Conservation (phyloP, 2,113 vertebrate genomes). For the Trematomus loennbergii region DNA sequence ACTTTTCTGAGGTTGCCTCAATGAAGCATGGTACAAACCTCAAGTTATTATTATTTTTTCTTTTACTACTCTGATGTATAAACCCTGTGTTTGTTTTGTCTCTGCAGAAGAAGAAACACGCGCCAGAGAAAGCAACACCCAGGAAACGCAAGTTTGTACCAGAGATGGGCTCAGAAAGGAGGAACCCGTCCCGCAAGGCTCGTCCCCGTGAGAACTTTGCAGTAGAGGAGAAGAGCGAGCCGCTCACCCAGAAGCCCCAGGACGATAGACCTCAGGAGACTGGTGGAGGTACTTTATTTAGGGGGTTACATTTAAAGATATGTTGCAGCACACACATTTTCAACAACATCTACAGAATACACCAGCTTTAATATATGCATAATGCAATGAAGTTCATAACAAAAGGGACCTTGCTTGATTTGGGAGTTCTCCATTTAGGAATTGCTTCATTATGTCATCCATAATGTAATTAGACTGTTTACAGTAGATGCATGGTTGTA, state of each 20-base stretch:
- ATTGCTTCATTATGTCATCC: too few species aligned
- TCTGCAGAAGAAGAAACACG: slow-evolving; percentile 82
- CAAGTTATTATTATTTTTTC: neutral
- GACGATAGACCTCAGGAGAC: slow-evolving; percentile 81
- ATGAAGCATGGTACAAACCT: too few species aligned
- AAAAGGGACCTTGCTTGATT: too few species aligned
- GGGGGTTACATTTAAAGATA: too few species aligned
- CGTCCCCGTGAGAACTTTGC: slow-evolving; percentile 94
- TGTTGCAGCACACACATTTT: too few species aligned
- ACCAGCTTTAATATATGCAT: too few species aligned
- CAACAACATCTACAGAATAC: too few species aligned
- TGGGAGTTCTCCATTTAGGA: too few species aligned
- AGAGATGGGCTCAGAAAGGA: slow-evolving; percentile 84
- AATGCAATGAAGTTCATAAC: too few species aligned
- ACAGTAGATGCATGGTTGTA: neutral
- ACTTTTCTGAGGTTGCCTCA: too few species aligned
- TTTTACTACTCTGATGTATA: neutral
- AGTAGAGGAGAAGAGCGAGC: slow-evolving; percentile 85
- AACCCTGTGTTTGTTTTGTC: neutral
- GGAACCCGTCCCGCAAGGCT: slow-evolving; percentile 93
- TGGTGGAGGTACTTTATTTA: slow-evolving; percentile 73
- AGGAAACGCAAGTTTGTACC: slow-evolving; percentile 84
- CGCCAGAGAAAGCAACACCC: slow-evolving; percentile 65
- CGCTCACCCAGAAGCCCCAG: slow-evolving; percentile 67
- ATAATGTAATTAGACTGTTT: neutral